phyloP scores from a whole-genome alignment of 2,888 invertebrate genomes.

The Steromphala cineraria region DNA sequence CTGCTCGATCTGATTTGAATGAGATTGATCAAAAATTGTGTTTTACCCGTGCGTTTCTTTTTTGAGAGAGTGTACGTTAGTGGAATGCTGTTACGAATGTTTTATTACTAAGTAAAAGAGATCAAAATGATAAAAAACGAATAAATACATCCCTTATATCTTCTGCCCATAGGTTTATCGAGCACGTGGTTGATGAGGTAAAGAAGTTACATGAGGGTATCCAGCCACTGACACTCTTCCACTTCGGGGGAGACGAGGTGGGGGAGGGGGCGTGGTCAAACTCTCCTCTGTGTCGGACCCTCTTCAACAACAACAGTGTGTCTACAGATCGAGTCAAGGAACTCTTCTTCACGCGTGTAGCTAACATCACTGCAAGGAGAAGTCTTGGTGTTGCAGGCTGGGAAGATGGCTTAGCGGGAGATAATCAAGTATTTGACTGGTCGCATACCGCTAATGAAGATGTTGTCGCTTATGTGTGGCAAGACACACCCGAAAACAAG shows the following conservation, averaged over 20 bases:
- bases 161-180: conserved; percentile 48
- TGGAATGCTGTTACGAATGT: too few relatives aligned
- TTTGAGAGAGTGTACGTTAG: too few relatives aligned
- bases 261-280: conserved; percentile 63
- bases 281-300: conserved; percentile 54
- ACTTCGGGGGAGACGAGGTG: conserved; percentile 72
- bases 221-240: conserved; percentile 58
- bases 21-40: too few relatives aligned
- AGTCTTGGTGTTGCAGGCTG: conserved; percentile 54
- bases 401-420: conserved; percentile 63
- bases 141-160: too few relatives aligned
- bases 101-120: too few relatives aligned
- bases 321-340: not conserved
- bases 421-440: conserved; percentile 17
- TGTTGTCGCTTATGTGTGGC: conserved; percentile 63
- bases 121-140: too few relatives aligned
- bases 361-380: conserved; percentile 30
- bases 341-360: conserved; percentile 1
- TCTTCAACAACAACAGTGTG: conserved; percentile 15
- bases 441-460: conserved; percentile 36
- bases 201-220: conserved; percentile 54
- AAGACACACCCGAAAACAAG: conserved; percentile 59
- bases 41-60: too few relatives aligned
- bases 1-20: too few relatives aligned
- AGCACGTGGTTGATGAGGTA: conserved; percentile 50